These are phyloP conservation scores for Haliclystus octoradiatus DNA, from an alignment of 30 jellyfish, hydroid and myxozoan species.

Conservation along the genomic window DNA sequence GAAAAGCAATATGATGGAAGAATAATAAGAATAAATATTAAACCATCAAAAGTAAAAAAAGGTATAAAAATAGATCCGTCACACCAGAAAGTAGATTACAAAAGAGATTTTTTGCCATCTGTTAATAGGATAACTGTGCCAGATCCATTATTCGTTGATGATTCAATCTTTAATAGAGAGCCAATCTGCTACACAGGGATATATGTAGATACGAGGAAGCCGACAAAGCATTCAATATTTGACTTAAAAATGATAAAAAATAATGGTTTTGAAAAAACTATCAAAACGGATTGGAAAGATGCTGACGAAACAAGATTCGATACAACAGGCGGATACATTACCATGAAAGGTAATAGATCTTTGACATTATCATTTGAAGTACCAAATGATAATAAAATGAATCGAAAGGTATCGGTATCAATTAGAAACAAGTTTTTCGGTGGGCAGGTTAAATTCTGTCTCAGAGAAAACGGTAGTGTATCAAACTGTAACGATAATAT, in stretches of 20 bases:
- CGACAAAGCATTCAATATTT: slow-evolving; percentile 51
- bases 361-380: slow-evolving; percentile 18
- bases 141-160: not conserved
- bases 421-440: slow-evolving; percentile 50
- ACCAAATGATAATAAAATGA: slow-evolving; percentile 17
- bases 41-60: not conserved
- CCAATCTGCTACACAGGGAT: slow-evolving; percentile 86
- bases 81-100: not conserved
- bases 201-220: slow-evolving; percentile 27
- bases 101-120: slow-evolving; percentile 10
- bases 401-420: slow-evolving; percentile 35
- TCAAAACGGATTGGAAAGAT: slow-evolving; percentile 53
- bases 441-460: slow-evolving; percentile 27
- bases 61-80: not conserved
- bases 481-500: not conserved
- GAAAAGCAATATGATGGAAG: not conserved
- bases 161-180: not conserved
- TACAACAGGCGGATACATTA: slow-evolving; percentile 52
- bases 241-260: slow-evolving; percentile 27
- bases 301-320: slow-evolving; percentile 67
- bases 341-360: slow-evolving; percentile 15
- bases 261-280: slow-evolving; percentile 27
- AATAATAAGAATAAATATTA: slow-evolving; percentile 4
- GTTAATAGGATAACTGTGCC: not conserved
- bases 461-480: slow-evolving; percentile 1